phyloP scores from a whole-genome alignment of 2,113 vertebrate genomes.

The Plecturocebus donacophilus region DNA sequence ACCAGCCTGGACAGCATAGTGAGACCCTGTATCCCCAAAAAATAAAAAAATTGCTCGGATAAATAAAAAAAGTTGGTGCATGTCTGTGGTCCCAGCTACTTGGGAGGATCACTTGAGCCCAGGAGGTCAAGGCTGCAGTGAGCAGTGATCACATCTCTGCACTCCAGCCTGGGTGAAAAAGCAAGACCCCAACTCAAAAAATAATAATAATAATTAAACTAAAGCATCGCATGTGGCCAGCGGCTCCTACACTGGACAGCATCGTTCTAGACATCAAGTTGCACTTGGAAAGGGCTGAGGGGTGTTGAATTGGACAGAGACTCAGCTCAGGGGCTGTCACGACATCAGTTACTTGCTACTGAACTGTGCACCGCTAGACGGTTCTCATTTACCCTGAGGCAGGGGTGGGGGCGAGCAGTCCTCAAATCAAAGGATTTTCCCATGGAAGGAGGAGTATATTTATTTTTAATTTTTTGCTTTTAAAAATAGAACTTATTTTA shows the following conservation, averaged over 20 bases:
- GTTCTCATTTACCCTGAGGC: too few species aligned
- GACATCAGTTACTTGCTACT: rapidly evolving
- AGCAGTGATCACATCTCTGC: too few species aligned
- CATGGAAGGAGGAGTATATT: not conserved
- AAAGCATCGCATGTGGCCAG: not conserved
- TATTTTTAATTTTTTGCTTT: not conserved
- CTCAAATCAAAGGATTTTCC: not conserved
- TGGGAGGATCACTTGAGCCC: too few species aligned
- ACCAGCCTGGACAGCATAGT: too few species aligned
- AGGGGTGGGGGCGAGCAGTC: rapidly evolving
- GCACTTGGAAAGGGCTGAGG: not conserved
- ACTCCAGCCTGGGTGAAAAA: too few species aligned
- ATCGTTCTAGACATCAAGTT: not conserved
- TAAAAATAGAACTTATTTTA: not conserved
- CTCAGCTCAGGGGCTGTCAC: rapidly evolving
- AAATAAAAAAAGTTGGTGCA: too few species aligned
- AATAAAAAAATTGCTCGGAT: too few species aligned
- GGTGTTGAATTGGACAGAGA: not conserved
- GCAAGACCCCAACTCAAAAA: too few species aligned
- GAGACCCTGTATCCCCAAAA: too few species aligned
- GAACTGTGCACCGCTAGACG: rapidly evolving
- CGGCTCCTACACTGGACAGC: rapidly evolving
- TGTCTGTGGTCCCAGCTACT: too few species aligned
- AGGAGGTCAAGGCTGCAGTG: too few species aligned
- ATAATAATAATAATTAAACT: too few species aligned